Evolutionary conservation across 92 coral and sea anemone species (phyloP), one percentile per base, ranked within the genome.

Genomic region (Siderastrea radians): DNA sequence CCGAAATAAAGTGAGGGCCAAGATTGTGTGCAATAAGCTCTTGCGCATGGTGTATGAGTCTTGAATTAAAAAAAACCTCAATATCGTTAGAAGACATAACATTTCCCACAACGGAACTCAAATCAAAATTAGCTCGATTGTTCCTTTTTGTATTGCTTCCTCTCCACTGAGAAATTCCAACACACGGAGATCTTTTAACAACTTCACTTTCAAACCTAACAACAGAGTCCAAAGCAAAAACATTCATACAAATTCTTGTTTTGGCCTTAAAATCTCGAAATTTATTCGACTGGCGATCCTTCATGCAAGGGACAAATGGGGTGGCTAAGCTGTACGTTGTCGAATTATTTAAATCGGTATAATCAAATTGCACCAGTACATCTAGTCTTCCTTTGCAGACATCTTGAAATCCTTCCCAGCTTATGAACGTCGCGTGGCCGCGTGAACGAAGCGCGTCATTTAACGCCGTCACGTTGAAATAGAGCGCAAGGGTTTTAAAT

Each of bases 321-420:
- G 48, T 67, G 43, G 72, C 14, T 38, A 38, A 10, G 47, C 49
- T 67, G 72, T 67, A 38, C 1, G 13, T 67, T 44, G 72, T 44
- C 3, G 72, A 4, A 2, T 67, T 67, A 9, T 10, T 67, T 43
- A 67, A 49, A 8, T 38, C 13, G 6, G 16, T 19, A 14, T 67
- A 67, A 67, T 67, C 48, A 26, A 67, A 67, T 26, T 67, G 43
- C 8, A 67, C 54, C 26, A 72, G 17, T 7, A 51, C 55, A n/a
- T 72, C 77, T 5, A 72, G 77, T 7, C 12, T 47, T 48, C 59
- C 55, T 49, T 72, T 49, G 77, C 77, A 72, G 77, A 72, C 19
- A 5, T 47, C 55, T 13, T 72, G 59, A 3, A 47, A 72, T 6
- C 9, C 77, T 16, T 47, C 55, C 77, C 54, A 72, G 77, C 71